A percentile compares a stretch with the other conserved stretches of the same genome.
Evolutionary conservation across 2,797 vertebrate species (phyloP).

Genomic region (Pygocentrus nattereri): DNA sequence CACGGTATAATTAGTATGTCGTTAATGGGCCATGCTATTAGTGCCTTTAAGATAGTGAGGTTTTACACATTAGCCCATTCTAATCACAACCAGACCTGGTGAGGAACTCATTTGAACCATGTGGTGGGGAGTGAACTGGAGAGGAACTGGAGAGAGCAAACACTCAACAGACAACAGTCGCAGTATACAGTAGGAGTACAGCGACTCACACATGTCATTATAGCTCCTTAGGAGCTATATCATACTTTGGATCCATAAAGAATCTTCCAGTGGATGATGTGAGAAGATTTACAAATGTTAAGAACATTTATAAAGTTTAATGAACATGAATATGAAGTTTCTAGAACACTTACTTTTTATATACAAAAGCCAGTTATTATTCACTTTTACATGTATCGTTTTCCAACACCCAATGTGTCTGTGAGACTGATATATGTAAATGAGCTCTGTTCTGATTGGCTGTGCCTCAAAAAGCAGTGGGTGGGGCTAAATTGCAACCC

Average conservation of each 20-base stretch:
- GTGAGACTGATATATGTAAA: no score
- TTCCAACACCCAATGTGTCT: no score
- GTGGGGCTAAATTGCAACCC: no score
- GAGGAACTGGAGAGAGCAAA: not conserved
- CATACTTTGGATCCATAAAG: not conserved
- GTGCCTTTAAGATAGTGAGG: conserved; percentile 62
- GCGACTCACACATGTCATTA: not conserved
- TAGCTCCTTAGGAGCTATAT: not conserved
- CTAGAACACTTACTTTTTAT: no score
- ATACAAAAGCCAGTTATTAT: no score
- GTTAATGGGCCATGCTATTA: conserved; percentile 64
- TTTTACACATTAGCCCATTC: conserved; percentile 59
- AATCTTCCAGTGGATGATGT: no score
- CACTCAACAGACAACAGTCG: not conserved
- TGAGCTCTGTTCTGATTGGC: no score
- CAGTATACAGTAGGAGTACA: not conserved
- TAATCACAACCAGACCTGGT: conserved; percentile 58
- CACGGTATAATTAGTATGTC: conserved; percentile 60
- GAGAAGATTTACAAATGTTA: no score
- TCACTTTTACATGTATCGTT: no score
- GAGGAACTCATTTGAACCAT: conserved; percentile 54
- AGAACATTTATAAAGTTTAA: no score
- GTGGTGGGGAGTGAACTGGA: conserved; percentile 24
- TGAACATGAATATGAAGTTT: not conserved
- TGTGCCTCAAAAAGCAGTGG: no score